Conservation (phyloP, 1,140 invertebrate genomes). For the Ceratosolen solmsi region DNA sequence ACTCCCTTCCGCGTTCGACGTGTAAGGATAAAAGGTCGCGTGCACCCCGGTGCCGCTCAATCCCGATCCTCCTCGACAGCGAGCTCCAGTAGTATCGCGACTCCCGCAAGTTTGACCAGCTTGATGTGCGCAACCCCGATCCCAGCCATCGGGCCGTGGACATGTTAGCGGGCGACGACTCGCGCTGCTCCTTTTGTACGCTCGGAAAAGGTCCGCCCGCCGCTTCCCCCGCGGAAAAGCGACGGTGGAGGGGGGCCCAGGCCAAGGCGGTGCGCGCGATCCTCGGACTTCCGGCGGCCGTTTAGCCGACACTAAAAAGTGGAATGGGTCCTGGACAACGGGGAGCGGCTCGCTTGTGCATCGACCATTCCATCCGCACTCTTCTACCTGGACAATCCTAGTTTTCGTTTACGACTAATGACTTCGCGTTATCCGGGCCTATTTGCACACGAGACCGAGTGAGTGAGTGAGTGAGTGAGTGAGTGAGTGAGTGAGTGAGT, state of each 20-base stretch:
- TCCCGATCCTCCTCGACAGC: background rate
- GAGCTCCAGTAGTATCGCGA: conserved; percentile 5
- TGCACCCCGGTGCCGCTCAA: background rate
- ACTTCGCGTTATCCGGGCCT: too few relatives aligned
- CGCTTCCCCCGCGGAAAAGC: background rate
- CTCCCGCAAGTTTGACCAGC: conserved; percentile 32
- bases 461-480: background rate
- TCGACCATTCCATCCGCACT: background rate
- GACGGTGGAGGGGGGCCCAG: background rate
- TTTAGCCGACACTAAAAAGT: background rate
- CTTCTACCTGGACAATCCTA: background rate
- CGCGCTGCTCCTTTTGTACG: conserved; percentile 53
- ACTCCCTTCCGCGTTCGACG: background rate
- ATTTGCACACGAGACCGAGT: background rate
- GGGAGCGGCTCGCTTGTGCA: background rate
- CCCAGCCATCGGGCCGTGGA: conserved; percentile 58
- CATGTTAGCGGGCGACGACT: conserved; percentile 51
- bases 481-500: background rate
- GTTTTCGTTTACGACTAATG: too few relatives aligned
- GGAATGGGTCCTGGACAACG: background rate
- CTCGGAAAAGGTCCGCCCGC: conserved; percentile 29
- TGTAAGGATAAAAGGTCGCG: background rate
- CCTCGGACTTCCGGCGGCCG: background rate
- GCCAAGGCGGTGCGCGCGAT: background rate
- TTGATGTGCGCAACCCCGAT: conserved; percentile 30